Base-by-base conservation (phyloP, 2,888 invertebrate species). In the Troilus luridus region DNA sequence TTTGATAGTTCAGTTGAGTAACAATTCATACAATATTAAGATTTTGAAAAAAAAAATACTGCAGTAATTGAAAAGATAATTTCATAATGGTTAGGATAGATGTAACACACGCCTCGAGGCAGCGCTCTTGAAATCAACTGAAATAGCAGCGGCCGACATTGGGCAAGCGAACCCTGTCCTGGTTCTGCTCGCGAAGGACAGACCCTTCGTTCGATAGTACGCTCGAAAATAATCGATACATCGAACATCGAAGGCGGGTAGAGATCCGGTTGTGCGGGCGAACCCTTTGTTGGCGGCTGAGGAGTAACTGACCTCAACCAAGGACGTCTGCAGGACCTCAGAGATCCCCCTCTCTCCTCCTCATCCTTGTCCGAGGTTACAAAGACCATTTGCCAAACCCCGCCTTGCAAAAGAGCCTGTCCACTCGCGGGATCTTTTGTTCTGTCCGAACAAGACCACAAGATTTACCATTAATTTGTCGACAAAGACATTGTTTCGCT, bases 261-360 rank as follows among this genome's bases (percentile, higher is more conserved):
- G 9, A 88, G 88, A 88, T 59, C 88, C 88, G 88, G 59, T 59
- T 58, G 27, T 56, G 59, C 58, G 59, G 54, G 59, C 67, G 81
- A 81, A 67, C 17, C 89, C 89, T 89, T 89, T 89, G 89, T 89
- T 89, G 72, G 72, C 72, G 19, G 56, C 72, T 27, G 88, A 59
- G 89, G 67, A 72, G 89, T 67, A 60, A 89, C 89, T 89, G 89
- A 89, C 89, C 89, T 89, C 41, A n/a, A 12, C 89, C 89, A 89
- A 89, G 89, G 89, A 64, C 89, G 72, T 24, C 81, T 81, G 81
- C 89, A 56, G 59, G 21, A 24, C 67, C 41, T 12, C 56, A 41
- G 41, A 41, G 41, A 41, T n/a, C 64, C 21, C 7, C 56, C 89
- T 59, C 64, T 72, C 9, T 11, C 64, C 60, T 54, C 54, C 72